These are phyloP conservation scores for Lasioglossum pauxillum DNA, from an alignment of 2,888 invertebrate genomes.

Conservation along the genomic window DNA sequence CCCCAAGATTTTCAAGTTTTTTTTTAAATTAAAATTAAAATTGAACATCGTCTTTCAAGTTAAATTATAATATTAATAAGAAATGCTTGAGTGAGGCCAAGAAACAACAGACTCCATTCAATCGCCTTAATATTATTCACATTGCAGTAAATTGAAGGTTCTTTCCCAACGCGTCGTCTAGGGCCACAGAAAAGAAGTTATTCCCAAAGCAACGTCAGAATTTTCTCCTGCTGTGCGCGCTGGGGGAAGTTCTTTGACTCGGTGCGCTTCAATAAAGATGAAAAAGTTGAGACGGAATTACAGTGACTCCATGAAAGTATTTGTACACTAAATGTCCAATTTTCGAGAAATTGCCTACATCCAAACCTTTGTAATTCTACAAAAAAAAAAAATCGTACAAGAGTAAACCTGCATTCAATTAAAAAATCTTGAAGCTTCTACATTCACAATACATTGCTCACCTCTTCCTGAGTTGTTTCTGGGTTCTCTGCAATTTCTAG, in stretches of 20 bases:
- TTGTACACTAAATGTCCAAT: not conserved
- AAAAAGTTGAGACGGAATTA: slow-evolving; percentile 7
- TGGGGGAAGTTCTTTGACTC: not conserved
- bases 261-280: not conserved
- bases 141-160: slow-evolving; percentile 1
- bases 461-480: not conserved
- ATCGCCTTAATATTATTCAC: not conserved
- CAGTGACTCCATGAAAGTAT: not conserved
- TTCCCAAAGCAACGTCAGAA: not conserved
- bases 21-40: not conserved
- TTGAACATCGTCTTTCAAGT: not conserved
- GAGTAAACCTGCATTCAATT: not conserved
- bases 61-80: not conserved
- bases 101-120: not conserved
- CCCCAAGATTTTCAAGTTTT: not conserved
- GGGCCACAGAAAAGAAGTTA: not conserved
- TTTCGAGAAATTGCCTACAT: not conserved
- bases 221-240: slow-evolving; percentile 3
- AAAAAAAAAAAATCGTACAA: not conserved
- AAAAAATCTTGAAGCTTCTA: not conserved
- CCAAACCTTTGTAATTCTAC: not conserved
- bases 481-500: not conserved
- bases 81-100: not conserved
- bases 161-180: not conserved
- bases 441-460: not conserved